Conservation (phyloP, 2,113 vertebrate genomes). For the Andinoacara biseriatus region DNA sequence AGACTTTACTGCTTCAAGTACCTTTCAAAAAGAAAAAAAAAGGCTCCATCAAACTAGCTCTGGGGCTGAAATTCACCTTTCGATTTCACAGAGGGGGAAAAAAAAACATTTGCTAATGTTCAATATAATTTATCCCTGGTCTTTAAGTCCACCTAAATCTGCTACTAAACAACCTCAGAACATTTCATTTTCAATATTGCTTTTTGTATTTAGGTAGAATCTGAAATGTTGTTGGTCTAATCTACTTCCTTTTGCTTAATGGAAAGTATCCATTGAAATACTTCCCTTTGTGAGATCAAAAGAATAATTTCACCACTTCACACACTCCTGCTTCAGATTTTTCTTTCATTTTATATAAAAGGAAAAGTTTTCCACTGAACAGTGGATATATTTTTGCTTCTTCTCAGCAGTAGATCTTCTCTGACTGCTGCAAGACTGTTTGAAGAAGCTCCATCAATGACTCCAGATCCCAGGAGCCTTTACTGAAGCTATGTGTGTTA, state of each 20-base stretch:
- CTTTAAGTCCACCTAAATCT: neutral
- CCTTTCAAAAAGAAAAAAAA: too few relatives aligned
- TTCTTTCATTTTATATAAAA: constrained; percentile 17
- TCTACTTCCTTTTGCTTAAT: neutral
- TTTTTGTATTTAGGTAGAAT: neutral
- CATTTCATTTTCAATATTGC: accelerated
- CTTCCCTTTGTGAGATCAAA: constrained; percentile 18
- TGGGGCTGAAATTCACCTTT: neutral
- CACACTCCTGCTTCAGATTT: neutral
- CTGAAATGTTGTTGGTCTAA: neutral
- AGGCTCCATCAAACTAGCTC: neutral
- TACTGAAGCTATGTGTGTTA: constrained; percentile 26
- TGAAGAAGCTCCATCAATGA: constrained; percentile 42
- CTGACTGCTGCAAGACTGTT: constrained; percentile 27
- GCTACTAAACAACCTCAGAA: neutral
- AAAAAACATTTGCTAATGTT: neutral
- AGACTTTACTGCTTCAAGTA: neutral
- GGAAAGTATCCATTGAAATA: neutral
- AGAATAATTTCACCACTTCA: constrained; percentile 16
- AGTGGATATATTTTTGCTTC: neutral
- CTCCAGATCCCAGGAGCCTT: constrained; percentile 22
- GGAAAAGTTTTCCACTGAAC: neutral
- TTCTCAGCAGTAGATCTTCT: constrained; percentile 8
- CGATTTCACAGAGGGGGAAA: neutral
- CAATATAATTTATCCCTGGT: neutral